These are phyloP conservation scores for Recurvirostra avosetta DNA, from an alignment of 2,113 vertebrate species.

Conservation along the genomic window DNA sequence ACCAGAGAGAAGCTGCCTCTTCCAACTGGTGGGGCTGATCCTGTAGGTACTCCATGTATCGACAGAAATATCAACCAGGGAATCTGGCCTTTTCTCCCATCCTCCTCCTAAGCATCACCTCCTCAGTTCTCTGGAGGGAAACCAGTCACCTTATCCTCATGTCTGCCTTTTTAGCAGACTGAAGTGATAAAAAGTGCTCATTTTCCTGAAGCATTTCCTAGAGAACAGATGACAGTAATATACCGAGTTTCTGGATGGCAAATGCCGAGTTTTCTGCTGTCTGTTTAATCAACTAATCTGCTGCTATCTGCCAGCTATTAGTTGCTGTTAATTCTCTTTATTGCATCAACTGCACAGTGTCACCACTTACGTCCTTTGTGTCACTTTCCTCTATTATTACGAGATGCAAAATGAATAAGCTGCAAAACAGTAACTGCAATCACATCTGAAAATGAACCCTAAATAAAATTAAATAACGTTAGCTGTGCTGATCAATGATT, in stretches of 20 bases:
- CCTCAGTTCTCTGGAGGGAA: not conserved
- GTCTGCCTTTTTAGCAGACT: not conserved
- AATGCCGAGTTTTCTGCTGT: not conserved
- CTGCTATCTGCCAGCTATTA: slow-evolving; percentile 1
- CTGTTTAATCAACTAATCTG: slow-evolving; percentile 5
- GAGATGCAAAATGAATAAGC: not conserved
- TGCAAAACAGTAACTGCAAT: not conserved
- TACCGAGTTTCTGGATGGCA: not conserved
- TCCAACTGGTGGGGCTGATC: not conserved
- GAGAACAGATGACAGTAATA: not conserved
- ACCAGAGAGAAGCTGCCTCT: not conserved
- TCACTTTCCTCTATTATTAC: not conserved
- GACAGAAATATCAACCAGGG: not conserved
- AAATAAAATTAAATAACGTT: slow-evolving; percentile 19
- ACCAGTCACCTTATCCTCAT: not conserved
- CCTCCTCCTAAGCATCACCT: not conserved
- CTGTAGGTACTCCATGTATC: not conserved
- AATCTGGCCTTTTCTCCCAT: not conserved
- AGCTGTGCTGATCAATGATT: not conserved
- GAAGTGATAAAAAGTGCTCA: not conserved
- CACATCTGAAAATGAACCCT: not conserved
- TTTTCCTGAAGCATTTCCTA: not conserved
- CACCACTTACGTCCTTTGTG: not conserved
- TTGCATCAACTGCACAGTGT: slow-evolving; percentile 1
- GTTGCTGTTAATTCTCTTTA: not conserved